These are phyloP conservation scores for Phalanger gymnotis DNA, from an alignment of 2,797 vertebrate species.

Conservation along the genomic window DNA sequence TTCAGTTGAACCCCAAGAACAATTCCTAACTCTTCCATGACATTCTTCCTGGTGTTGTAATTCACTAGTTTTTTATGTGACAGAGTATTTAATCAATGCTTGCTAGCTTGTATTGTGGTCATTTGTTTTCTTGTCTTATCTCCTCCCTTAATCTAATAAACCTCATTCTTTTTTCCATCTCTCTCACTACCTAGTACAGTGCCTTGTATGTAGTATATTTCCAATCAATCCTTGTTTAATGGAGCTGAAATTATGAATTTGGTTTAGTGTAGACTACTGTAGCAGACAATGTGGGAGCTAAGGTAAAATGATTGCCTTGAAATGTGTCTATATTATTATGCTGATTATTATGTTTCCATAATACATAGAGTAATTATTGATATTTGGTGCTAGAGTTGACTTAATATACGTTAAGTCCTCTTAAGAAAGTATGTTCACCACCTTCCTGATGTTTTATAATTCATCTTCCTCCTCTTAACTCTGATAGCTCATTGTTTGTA, in stretches of 20 bases:
- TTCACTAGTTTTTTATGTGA: background rate
- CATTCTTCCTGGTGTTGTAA: background rate
- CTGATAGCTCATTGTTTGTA: background rate
- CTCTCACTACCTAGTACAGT: background rate
- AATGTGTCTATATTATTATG: background rate
- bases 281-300: background rate
- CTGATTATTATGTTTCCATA: background rate
- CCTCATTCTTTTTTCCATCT: background rate
- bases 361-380: background rate
- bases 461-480: background rate
- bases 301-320: background rate
- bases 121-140: background rate
- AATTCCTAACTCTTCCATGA: background rate
- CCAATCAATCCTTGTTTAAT: background rate
- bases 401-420: background rate
- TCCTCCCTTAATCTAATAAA: background rate
- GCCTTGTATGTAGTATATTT: background rate
- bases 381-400: background rate
- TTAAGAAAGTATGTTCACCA: background rate
- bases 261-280: background rate
- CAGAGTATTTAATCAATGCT: background rate
- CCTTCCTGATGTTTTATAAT: background rate
- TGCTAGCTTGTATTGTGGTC: background rate
- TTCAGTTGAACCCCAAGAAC: background rate
- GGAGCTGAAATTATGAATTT: background rate